A percentile compares a stretch with the other conserved stretches of the same genome.
Conservation (phyloP, 1,140 invertebrate genomes). For the Diprion similis region DNA sequence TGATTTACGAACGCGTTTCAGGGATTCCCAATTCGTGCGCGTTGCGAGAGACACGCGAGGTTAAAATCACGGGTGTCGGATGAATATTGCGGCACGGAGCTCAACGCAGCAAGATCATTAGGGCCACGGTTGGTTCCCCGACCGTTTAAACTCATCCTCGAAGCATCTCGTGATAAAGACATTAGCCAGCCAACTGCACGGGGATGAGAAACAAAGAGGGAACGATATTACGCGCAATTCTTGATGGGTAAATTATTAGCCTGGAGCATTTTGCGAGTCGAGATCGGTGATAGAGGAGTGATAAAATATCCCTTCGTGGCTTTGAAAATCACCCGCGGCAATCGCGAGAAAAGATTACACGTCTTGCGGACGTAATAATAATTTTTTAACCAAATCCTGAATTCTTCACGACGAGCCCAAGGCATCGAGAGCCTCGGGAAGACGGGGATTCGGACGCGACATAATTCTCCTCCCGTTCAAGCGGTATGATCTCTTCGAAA, state of each 20-base stretch:
- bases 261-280: constrained; percentile 15
- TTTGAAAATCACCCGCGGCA: too few relatives aligned
- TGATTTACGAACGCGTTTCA: not conserved
- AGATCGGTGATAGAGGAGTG: too few relatives aligned
- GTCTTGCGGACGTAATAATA: too few relatives aligned
- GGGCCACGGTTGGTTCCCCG: not conserved
- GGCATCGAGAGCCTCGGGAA: too few relatives aligned
- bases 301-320: too few relatives aligned
- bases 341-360: too few relatives aligned
- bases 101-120: constrained; percentile 5
- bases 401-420: too few relatives aligned
- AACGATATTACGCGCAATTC: constrained; percentile 28
- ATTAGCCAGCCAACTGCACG: not conserved
- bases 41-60: not conserved
- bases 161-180: constrained; percentile 1
- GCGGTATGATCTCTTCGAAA: too few relatives aligned
- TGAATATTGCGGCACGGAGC: not conserved
- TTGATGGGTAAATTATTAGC: constrained; percentile 51
- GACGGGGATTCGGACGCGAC: too few relatives aligned
- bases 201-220: too few relatives aligned
- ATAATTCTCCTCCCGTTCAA: too few relatives aligned
- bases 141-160: not conserved
- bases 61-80: not conserved
- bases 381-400: too few relatives aligned
- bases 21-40: not conserved